Evolutionary conservation across 2,113 vertebrate genomes (phyloP).

Genomic region (Alligator sinensis): DNA sequence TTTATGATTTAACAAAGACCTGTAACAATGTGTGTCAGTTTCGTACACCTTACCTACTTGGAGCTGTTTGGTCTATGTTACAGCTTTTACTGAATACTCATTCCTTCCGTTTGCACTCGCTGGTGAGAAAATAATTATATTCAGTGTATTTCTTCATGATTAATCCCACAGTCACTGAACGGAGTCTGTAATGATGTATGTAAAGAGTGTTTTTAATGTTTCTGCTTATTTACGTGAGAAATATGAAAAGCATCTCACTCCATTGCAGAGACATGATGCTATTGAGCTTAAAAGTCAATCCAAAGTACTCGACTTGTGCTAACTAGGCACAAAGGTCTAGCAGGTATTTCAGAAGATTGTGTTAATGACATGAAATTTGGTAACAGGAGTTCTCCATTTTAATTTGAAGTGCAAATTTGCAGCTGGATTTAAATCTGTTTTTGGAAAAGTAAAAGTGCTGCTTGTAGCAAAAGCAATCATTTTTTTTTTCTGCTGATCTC

Average conservation of each 20-base stretch:
- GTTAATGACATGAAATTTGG: background rate
- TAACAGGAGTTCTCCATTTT: background rate
- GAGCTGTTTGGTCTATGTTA: background rate
- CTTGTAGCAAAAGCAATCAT: background rate
- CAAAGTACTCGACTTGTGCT: background rate
- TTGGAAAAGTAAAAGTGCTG: background rate
- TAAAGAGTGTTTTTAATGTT: background rate
- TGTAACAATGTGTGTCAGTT: background rate
- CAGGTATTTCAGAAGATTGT: background rate
- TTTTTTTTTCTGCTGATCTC: background rate
- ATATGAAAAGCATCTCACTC: background rate
- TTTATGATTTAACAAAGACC: background rate
- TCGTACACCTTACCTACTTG: accelerated
- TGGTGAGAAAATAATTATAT: too few species aligned
- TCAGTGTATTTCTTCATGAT: too few species aligned
- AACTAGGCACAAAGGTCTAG: background rate
- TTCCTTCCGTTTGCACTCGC: too few species aligned
- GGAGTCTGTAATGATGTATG: background rate
- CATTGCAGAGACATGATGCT: background rate
- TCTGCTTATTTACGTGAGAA: background rate
- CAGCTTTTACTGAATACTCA: background rate
- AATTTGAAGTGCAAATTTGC: background rate
- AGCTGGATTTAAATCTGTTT: background rate
- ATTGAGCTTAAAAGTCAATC: background rate
- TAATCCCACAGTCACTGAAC: too few species aligned